Base-by-base conservation (phyloP, 2,888 invertebrate species). In the Anagyrus pseudococci region DNA sequence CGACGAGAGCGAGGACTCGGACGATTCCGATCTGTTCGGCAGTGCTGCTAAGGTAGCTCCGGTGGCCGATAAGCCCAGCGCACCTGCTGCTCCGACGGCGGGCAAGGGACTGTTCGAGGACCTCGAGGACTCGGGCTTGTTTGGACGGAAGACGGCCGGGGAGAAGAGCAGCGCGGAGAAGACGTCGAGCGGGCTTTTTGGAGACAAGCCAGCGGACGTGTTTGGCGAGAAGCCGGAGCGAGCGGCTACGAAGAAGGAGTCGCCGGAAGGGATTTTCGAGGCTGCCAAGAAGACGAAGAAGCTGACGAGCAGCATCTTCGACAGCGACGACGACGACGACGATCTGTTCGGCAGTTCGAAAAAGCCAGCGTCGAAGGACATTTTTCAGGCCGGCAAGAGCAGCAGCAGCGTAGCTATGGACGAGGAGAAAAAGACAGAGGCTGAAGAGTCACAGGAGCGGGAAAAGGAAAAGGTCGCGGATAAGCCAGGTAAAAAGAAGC, bases 1-100 rank as follows among this genome's bases (percentile, higher is more conserved):
- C 13, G 57, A 60, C 7, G 64, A 67, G 15, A 20, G 44, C 4
- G 72, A 72, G 15, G 71, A 69, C 33, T 71, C 68, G 3, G 67
- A 73, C 22, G 74, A 78, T 66, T 73, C 75, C 17, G 74, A 79
- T 67, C 72, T 78, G 59, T 79, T 77, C 41, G 71, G 67, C n/a
- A n/a, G 47, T 19, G 10, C 48, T 58, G 22, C 23, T 6, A 44
- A 29, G 2, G 26, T 40, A 26, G 15, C 47, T 25, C 13, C n/a
- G 23, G 23, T 23, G 47, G 48, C 17, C 17, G 43, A 8, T 17
- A 47, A 47, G 13, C 4, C 47, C 8, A 3, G n/a, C 26, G 20
- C n/a, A 23, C 13, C 47, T 17, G 47, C 19, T 10, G 17, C 8
- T 44, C 44, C 33, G 8, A 33, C 7, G 13, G 6, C 33, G 6